Percentiles rank a stretch among this genome's conserved stretches.
These are phyloP conservation scores for Toxotes chatareus DNA, from an alignment of 2,113 vertebrate genomes.

Conservation along the genomic window DNA sequence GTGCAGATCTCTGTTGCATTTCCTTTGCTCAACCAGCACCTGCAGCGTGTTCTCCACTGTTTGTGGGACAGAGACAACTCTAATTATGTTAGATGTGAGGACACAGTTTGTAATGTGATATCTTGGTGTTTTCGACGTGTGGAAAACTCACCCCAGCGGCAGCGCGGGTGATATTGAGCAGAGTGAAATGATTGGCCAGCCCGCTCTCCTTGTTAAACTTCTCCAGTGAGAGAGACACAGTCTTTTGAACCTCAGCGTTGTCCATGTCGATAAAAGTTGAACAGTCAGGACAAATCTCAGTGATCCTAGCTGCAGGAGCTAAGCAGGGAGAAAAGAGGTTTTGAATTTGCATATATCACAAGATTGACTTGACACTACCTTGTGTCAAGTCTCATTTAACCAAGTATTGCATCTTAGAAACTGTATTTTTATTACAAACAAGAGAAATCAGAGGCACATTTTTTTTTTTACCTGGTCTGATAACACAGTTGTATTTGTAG, in stretches of 20 bases:
- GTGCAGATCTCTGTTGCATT: too few species aligned
- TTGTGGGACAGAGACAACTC: too few species aligned
- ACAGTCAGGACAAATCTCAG: conserved; percentile 69
- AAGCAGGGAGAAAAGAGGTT: neutral
- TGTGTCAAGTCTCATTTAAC: neutral
- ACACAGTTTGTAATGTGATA: neutral
- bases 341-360: neutral
- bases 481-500: conserved; percentile 78
- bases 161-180: conserved; percentile 71
- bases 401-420: neutral
- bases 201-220: conserved; percentile 79
- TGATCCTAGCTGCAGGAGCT: conserved; percentile 60
- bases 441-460: too few species aligned
- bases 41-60: too few species aligned
- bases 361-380: too few species aligned
- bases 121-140: neutral
- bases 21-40: too few species aligned
- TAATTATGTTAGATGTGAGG: too few species aligned
- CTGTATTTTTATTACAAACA: neutral
- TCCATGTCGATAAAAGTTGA: fast-evolving
- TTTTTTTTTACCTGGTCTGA: conserved; percentile 79
- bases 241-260: conserved; percentile 41
- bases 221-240: conserved; percentile 58
- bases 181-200: conserved; percentile 70
- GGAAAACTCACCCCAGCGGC: conserved; percentile 47